Base-by-base conservation (phyloP, 2,888 invertebrate species). In the Cristatella mucedo region DNA sequence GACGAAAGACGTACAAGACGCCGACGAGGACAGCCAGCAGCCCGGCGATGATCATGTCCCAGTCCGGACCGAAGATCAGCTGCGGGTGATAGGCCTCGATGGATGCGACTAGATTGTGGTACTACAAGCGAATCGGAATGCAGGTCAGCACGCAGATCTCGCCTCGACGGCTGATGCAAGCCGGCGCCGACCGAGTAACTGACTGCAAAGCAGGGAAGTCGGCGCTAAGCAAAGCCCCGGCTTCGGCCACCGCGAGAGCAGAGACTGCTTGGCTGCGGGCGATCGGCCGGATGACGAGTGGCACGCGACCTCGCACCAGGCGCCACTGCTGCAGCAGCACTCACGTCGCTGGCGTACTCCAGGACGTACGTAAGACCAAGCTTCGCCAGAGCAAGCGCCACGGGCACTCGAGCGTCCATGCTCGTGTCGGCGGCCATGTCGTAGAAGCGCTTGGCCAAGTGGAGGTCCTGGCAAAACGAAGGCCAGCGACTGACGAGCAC, bases 381-480 rank as follows among this genome's bases (percentile, higher is more conserved):
- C 55, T 87, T 82, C 30, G 83, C 72, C 16, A 93, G 70, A 0
- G 93, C 95, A 19, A 95, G 69, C 1, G 84, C 80, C 2, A 89
- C 89, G 2, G 95, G 95, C 22, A 93, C 78, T 32, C 82, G 79
- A 1, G 95, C 95, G 66, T 95, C 93, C 0, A 78, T 73, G 59
- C 82, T 83, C 0, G 87, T 82, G 63, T 91, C 85, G 0, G 84
- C 84, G 1, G 93, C 91, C 66, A 83, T 75, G 71, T 97, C 97
- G 70, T 95, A 97, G 66, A 84, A 83, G 20, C 97, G 74, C 70
- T 99, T 99, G 20, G 97, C 97, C 43, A 97, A 70, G 70, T 97
- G 87, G 57, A 86, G 76, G 70, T 97, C 77, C 71, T 66, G 49
- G 3, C 49, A 49, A 21, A 16, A 11, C 2, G 20, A 19, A 26